These are phyloP conservation scores for Galemys pyrenaicus DNA, from an alignment of 2,113 vertebrate genomes.

Conservation along the genomic window DNA sequence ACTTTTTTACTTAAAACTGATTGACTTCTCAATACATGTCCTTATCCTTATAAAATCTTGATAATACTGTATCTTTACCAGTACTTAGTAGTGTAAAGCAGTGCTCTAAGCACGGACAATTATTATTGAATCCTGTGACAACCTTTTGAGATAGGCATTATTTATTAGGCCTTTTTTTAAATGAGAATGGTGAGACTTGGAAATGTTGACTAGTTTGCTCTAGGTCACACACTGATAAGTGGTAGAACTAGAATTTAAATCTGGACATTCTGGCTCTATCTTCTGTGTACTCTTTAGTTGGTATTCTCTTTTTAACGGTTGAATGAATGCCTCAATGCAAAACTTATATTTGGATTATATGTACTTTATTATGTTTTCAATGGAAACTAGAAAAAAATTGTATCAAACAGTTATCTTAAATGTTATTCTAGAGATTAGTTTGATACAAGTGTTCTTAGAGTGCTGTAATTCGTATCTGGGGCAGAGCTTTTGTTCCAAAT, in stretches of 20 bases:
- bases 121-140: neutral
- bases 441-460: neutral
- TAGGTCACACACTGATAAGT: neutral
- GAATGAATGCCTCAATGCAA: no score
- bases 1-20: neutral
- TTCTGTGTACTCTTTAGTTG: neutral
- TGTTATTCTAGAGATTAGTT: neutral
- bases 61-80: neutral
- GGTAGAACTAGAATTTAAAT: neutral
- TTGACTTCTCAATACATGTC: neutral
- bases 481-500: neutral
- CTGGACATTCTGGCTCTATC: neutral
- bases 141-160: neutral
- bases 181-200: neutral
- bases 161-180: neutral
- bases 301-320: no score
- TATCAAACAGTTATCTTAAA: neutral
- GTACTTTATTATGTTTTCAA: neutral
- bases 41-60: neutral
- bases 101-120: neutral
- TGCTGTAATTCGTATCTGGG: neutral
- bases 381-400: neutral
- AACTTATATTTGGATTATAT: neutral
- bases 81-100: neutral
- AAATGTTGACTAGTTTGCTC: neutral